Evolutionary conservation across 2,888 invertebrate species (phyloP), one percentile per base, ranked within the genome.

Genomic region (Spilarctia lutea): DNA sequence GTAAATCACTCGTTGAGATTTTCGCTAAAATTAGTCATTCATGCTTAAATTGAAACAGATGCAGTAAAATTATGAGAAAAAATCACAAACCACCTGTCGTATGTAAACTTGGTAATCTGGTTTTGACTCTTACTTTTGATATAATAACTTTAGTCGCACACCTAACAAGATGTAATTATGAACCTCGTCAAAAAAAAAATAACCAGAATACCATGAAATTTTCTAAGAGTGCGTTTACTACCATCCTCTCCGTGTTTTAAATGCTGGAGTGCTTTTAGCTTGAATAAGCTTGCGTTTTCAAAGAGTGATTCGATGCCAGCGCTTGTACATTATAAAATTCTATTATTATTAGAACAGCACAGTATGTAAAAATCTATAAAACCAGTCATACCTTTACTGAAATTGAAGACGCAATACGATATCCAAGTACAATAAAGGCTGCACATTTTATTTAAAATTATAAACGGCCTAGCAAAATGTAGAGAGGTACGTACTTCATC

Each of bases 401-500:
- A 88, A 86, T 86, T 87, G 90, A 84, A 86, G 88, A 85, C 84
- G 89, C 68, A 60, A 71, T 83, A 85, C 87, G 78, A 85, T 87
- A 85, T 83, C 79, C 81, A 84, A 83, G 79, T 80, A 81, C 78
- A 81, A 80, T 83, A 85, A 76, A 82, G 63, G 82, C 81, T 75
- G 77, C 74, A 80, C 77, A 82, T 73, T 79, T 76, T 78, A 77
- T 77, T 45, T 65, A 77, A 11, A 48, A 60, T 76, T 75, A 45
- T 72, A 73, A 72, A 77, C 76, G 39, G 4, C 66, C 45, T 80
- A 80, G 60, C 13, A 73, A 66, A 75, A 77, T 69, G 60, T 63
- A 75, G 18, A 69, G 74, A 27, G 68, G 77, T 93, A 95, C 96
- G 94, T 97, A 99, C 99, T 98, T 99, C 99, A 94, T 99, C 99